These are phyloP conservation scores for Campylorhamphus procurvoides DNA, from an alignment of 2,113 vertebrate genomes.

Conservation along the genomic window DNA sequence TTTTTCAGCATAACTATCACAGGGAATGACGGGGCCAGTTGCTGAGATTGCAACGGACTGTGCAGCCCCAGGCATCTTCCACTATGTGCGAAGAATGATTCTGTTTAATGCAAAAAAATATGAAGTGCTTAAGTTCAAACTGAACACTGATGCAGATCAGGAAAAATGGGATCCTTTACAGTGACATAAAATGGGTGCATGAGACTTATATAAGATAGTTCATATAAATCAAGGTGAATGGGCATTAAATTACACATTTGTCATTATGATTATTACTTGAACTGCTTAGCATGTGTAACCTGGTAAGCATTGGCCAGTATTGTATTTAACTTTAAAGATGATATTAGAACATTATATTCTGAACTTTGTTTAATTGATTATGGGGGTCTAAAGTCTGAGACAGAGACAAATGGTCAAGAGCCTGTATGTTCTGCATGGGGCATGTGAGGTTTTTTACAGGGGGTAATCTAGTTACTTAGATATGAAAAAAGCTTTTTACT, in stretches of 20 bases:
- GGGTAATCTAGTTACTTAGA: not conserved
- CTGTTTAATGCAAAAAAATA: not conserved
- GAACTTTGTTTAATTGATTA: not conserved
- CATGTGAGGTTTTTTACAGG: not conserved
- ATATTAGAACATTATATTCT: not conserved
- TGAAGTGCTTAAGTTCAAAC: not conserved
- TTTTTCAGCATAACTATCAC: constrained; percentile 2
- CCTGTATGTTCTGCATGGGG: fast-evolving
- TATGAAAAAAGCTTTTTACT: not conserved
- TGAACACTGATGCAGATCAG: not conserved
- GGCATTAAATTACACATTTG: not conserved
- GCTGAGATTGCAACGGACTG: constrained; percentile 16
- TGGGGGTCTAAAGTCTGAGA: not conserved
- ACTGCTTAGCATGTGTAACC: not conserved
- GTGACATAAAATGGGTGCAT: not conserved
- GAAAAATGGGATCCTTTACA: not conserved
- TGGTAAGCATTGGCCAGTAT: not conserved
- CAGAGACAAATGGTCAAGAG: not conserved
- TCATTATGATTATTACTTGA: not conserved
- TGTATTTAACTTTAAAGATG: not conserved
- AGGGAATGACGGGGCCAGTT: not conserved
- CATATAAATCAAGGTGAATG: not conserved
- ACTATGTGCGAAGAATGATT: not conserved
- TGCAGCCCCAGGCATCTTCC: not conserved
- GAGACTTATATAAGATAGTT: not conserved